phyloP scores from a whole-genome alignment of 2,113 vertebrate genomes.

The Pongo pygmaeus region DNA sequence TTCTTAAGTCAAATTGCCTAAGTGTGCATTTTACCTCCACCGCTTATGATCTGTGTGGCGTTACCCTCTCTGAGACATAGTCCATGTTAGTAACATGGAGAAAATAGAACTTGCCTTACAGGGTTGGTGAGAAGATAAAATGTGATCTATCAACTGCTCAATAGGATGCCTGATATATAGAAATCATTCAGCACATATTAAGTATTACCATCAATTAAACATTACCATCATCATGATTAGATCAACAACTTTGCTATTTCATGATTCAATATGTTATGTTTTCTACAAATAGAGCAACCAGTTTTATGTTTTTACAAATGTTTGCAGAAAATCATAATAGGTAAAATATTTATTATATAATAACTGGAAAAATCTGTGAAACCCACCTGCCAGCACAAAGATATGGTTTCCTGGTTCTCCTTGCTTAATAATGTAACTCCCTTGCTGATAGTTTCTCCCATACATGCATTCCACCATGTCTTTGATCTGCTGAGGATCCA shows the following conservation, averaged over 20 bases:
- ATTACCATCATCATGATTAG: neutral
- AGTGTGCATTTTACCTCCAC: neutral
- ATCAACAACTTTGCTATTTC: neutral
- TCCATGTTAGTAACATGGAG: neutral
- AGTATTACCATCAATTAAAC: neutral
- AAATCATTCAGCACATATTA: neutral
- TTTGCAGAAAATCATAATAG: neutral
- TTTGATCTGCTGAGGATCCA: constrained; percentile 92
- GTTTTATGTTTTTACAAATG: constrained; percentile 20
- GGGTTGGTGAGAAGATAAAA: neutral
- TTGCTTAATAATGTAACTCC: constrained; percentile 91
- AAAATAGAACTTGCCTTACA: neutral
- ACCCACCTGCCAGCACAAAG: constrained; percentile 93
- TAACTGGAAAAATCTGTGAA: neutral
- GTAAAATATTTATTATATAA: neutral
- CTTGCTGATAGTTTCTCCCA: constrained; percentile 90
- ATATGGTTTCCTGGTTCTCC: constrained; percentile 93
- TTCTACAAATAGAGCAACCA: constrained; percentile 1
- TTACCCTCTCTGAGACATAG: neutral
- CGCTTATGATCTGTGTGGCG: neutral
- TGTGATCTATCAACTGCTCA: neutral
- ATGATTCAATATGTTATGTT: neutral
- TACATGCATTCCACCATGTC: constrained; percentile 98
- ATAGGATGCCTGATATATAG: neutral
- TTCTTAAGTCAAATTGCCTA: neutral